Evolutionary conservation across 1,140 invertebrate species (phyloP).

Genomic region (Drosophila asahinai): DNA sequence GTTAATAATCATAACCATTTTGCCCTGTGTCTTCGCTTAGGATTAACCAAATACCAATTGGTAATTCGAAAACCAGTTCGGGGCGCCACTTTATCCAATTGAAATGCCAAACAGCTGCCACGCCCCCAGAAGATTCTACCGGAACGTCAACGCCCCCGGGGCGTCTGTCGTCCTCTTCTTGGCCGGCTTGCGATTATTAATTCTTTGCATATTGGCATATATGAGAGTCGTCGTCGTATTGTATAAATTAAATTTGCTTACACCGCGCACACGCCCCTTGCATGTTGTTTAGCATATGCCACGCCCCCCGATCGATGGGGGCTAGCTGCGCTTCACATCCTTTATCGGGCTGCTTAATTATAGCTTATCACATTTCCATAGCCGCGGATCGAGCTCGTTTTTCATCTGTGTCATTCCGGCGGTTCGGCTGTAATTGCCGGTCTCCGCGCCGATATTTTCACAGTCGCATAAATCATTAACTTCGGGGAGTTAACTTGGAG

Average conservation of each 20-base stretch:
- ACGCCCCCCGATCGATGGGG: constrained; percentile 55
- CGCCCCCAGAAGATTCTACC: constrained; percentile 38
- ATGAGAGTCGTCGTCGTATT: constrained; percentile 31
- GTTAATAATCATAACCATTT: constrained; percentile 38
- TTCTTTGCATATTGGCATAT: constrained; percentile 75
- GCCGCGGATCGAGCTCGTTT: constrained; percentile 77
- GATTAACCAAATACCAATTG: constrained; percentile 52
- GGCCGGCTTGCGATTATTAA: constrained; percentile 67
- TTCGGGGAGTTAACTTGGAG: constrained; percentile 23
- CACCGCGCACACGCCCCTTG: constrained; percentile 74
- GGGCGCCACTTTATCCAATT: constrained; percentile 80
- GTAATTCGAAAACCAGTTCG: constrained; percentile 60
- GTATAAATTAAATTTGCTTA: constrained; percentile 85
- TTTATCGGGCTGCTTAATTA: constrained; percentile 74
- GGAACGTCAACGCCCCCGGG: constrained; percentile 13
- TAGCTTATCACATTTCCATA: constrained; percentile 84
- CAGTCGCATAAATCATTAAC: constrained; percentile 66
- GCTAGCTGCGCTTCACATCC: constrained; percentile 40
- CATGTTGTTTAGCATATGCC: constrained; percentile 83
- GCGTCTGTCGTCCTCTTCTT: constrained; percentile 7
- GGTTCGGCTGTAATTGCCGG: constrained; percentile 27
- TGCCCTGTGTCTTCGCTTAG: constrained; percentile 13
- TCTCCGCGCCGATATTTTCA: constrained; percentile 56
- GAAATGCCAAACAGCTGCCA: constrained; percentile 71
- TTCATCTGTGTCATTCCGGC: constrained; percentile 77